phyloP scores from a whole-genome alignment of 1,140 invertebrate species.

The Plectrocnemia conspersa region DNA sequence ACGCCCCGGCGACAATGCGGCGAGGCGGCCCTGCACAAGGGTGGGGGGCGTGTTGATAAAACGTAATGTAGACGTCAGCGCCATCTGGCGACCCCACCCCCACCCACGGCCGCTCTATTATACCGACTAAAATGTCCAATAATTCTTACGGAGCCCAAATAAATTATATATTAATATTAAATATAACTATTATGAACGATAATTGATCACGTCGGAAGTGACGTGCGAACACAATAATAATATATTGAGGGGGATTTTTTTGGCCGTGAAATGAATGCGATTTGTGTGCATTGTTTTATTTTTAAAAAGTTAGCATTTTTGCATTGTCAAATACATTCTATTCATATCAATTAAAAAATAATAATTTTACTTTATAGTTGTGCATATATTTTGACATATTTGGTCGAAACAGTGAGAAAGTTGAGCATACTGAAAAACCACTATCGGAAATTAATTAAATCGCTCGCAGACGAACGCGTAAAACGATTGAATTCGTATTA shows the following conservation, averaged over 20 bases:
- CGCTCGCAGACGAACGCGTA: too few relatives aligned
- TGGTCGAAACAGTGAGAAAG: too few relatives aligned
- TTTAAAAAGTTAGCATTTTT: too few relatives aligned
- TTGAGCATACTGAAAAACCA: too few relatives aligned
- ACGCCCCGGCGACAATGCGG: not conserved
- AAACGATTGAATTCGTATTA: too few relatives aligned
- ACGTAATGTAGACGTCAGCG: slow-evolving; percentile 24
- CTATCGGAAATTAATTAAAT: too few relatives aligned
- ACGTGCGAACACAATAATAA: too few relatives aligned
- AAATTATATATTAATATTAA: slow-evolving; percentile 19
- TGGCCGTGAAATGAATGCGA: not conserved
- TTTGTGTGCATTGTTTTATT: too few relatives aligned
- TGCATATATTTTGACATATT: too few relatives aligned
- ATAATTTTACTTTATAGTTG: too few relatives aligned
- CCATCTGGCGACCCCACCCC: slow-evolving; percentile 13
- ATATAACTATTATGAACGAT: not conserved
- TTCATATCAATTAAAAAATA: too few relatives aligned
- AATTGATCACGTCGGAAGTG: not conserved
- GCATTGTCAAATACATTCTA: too few relatives aligned
- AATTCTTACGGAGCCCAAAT: slow-evolving; percentile 21
- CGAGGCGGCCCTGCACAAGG: slow-evolving; percentile 5
- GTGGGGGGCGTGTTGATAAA: slow-evolving; percentile 19
- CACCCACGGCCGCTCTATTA: slow-evolving; percentile 12
- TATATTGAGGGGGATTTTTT: not conserved
- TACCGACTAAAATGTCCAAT: slow-evolving; percentile 24